phyloP scores from a whole-genome alignment of 1,140 invertebrate species.

The Magallana ariakensis region DNA sequence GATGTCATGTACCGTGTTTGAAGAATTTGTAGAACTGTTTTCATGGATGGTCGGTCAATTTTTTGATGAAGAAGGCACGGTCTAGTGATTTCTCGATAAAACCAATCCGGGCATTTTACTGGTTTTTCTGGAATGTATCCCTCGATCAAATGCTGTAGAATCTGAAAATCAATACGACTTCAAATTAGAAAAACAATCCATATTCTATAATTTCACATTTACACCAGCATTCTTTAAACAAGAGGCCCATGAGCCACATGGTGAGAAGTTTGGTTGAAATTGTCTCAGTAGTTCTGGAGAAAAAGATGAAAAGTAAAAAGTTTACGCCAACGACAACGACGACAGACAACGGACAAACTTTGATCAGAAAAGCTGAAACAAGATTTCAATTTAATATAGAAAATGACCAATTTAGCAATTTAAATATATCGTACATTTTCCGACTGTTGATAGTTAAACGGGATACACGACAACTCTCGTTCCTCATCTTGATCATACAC shows the following conservation, averaged over 20 bases:
- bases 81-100: neutral
- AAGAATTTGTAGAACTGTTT: neutral
- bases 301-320: neutral
- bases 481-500: conserved; percentile 18
- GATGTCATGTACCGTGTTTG: neutral
- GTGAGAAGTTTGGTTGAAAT: too few species aligned
- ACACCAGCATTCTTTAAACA: too few species aligned
- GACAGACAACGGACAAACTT: too few species aligned
- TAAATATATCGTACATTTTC: neutral
- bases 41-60: conserved; percentile 9
- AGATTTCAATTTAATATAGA: too few species aligned
- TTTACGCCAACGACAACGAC: too few species aligned
- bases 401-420: too few species aligned
- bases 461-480: neutral
- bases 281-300: neutral
- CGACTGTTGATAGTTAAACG: conserved; percentile 16
- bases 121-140: conserved; percentile 9
- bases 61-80: conserved; percentile 4
- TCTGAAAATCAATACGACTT: neutral
- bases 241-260: too few species aligned
- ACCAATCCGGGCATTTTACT: conserved; percentile 2
- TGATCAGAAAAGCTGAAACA: too few species aligned
- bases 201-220: too few species aligned
- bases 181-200: too few species aligned
- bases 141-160: conserved; percentile 18